A percentile compares a stretch with the other conserved stretches of the same genome.
Conservation (phyloP, 2,113 vertebrate genomes). For the Eptesicus fuscus region DNA sequence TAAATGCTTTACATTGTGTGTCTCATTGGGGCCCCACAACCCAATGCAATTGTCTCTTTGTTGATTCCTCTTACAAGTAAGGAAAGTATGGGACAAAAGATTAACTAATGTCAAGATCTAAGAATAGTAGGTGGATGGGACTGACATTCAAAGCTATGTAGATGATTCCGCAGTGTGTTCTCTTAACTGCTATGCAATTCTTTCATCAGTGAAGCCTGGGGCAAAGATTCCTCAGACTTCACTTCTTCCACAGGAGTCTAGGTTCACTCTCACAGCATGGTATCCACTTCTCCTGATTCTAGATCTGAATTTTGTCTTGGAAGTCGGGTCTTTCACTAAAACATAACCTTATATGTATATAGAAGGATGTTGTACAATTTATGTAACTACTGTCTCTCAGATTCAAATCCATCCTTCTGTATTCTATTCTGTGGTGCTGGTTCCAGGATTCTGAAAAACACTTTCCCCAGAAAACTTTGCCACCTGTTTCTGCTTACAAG, state of each 20-base stretch:
- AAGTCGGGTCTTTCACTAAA: neutral
- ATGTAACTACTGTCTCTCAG: neutral
- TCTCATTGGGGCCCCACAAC: neutral
- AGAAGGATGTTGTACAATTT: neutral
- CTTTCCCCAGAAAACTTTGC: neutral
- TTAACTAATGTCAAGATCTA: neutral
- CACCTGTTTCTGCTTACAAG: neutral
- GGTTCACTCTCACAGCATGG: neutral
- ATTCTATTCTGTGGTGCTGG: neutral
- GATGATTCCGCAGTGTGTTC: neutral
- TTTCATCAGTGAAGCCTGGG: neutral
- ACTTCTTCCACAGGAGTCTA: neutral
- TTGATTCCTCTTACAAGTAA: neutral
- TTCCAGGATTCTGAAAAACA: neutral
- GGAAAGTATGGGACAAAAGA: neutral
- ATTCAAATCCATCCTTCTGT: neutral
- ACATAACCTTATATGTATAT: neutral
- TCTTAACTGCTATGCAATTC: neutral
- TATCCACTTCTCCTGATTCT: neutral
- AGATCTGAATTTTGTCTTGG: neutral
- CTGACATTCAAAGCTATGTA: neutral
- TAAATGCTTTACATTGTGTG: neutral
- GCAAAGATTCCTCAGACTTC: neutral
- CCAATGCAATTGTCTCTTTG: neutral
- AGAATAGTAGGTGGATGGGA: neutral